These are phyloP conservation scores for Polydrusus pterygomalis DNA, from an alignment of 2,888 invertebrate genomes.

Conservation along the genomic window DNA sequence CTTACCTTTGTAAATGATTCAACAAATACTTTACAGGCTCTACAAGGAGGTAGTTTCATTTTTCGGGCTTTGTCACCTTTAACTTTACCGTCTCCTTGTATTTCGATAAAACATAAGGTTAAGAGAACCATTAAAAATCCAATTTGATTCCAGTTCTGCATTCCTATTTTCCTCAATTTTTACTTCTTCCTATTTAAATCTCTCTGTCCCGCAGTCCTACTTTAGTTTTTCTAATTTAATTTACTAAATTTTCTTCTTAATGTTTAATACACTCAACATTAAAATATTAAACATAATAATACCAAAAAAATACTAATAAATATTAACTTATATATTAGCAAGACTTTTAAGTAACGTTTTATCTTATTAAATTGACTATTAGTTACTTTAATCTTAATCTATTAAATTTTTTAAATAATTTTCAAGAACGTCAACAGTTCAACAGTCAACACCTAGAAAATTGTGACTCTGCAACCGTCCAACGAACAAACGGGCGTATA, in stretches of 20 bases:
- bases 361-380: constrained; percentile 4
- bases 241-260: not conserved
- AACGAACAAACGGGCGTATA: too few species aligned
- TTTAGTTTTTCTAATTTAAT: not conserved
- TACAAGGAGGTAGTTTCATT: constrained; percentile 79
- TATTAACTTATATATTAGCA: not conserved
- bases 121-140: constrained; percentile 25
- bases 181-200: not conserved
- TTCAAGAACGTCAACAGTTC: too few species aligned
- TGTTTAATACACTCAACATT: not conserved
- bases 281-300: not conserved
- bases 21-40: constrained; percentile 83
- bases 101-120: constrained; percentile 14
- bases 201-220: not conserved
- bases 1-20: constrained; percentile 81
- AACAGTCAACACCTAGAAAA: too few species aligned
- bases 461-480: too few species aligned
- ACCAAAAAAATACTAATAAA: not conserved
- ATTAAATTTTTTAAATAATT: too few species aligned
- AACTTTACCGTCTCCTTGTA: constrained; percentile 32
- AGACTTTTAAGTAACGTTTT: not conserved
- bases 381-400: too few species aligned
- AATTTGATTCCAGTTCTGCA: constrained; percentile 23
- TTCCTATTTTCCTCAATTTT: not conserved
- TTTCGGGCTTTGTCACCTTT: constrained; percentile 48